These are phyloP conservation scores for Megastigmus dorsalis DNA, from an alignment of 2,888 invertebrate species.

Conservation along the genomic window DNA sequence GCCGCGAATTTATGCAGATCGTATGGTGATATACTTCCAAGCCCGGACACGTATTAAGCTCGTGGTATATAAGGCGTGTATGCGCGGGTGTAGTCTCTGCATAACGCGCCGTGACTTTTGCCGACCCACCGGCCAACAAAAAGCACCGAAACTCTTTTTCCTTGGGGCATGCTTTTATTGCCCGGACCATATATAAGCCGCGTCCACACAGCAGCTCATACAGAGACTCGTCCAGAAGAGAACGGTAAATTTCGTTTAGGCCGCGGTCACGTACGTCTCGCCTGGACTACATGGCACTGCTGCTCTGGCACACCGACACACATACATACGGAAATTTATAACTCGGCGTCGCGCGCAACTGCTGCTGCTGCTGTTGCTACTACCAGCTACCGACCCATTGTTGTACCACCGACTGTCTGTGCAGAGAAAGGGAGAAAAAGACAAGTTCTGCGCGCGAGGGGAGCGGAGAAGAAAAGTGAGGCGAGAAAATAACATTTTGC, in stretches of 20 bases:
- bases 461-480: neutral
- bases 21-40: too few relatives aligned
- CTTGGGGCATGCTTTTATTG: neutral
- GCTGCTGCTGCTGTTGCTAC: too few relatives aligned
- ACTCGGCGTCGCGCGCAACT: neutral
- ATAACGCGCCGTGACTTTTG: neutral
- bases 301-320: neutral
- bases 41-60: too few relatives aligned
- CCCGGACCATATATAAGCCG: neutral
- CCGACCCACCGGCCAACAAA: neutral
- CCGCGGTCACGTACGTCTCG: slow-evolving; percentile 24
- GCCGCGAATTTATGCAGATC: slow-evolving; percentile 8
- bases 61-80: too few relatives aligned
- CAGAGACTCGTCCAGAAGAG: neutral
- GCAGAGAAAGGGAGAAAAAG: neutral
- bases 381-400: neutral
- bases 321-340: slow-evolving; percentile 27
- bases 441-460: too few relatives aligned
- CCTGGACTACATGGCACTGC: neutral
- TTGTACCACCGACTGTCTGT: neutral
- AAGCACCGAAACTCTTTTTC: neutral
- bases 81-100: too few relatives aligned
- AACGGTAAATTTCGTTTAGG: slow-evolving; percentile 47
- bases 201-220: neutral
- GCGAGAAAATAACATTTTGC: too few relatives aligned